Conservation (phyloP, 1,140 invertebrate genomes). For the Paralvinella palmiformis region DNA sequence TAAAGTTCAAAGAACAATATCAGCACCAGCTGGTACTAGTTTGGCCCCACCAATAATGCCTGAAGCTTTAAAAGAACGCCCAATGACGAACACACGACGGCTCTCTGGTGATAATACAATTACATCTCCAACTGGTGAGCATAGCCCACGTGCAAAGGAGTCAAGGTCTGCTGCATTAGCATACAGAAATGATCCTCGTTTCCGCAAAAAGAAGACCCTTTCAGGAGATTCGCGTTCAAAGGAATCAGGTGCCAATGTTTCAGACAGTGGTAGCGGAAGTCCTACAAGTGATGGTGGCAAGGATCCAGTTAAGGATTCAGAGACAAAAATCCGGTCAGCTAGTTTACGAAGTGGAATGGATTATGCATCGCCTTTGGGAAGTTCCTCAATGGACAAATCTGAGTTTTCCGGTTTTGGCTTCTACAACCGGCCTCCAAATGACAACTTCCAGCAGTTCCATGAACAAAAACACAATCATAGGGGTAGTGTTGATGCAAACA, state of each 20-base stretch:
- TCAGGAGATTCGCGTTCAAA: background rate
- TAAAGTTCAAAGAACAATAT: background rate
- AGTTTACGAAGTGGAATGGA: background rate
- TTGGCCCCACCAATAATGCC: background rate
- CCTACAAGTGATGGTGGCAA: background rate
- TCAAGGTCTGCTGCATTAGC: background rate
- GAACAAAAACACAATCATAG: background rate
- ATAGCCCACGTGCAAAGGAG: background rate
- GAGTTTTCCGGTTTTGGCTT: background rate
- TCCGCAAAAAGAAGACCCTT: background rate
- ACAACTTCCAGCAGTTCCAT: background rate
- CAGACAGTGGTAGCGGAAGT: background rate
- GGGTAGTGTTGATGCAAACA: background rate
- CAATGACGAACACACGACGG: background rate
- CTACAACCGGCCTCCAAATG: background rate
- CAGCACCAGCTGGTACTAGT: background rate
- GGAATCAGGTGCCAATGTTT: background rate
- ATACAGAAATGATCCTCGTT: background rate
- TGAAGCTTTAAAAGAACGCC: background rate
- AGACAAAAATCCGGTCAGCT: background rate
- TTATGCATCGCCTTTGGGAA: background rate
- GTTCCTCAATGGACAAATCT: background rate
- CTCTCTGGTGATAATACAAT: background rate
- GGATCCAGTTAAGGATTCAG: background rate
- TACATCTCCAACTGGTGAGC: background rate